A percentile compares a stretch with the other conserved stretches of the same genome.
phyloP scores from a whole-genome alignment of 2,888 invertebrate species.

The Selenia dentaria region DNA sequence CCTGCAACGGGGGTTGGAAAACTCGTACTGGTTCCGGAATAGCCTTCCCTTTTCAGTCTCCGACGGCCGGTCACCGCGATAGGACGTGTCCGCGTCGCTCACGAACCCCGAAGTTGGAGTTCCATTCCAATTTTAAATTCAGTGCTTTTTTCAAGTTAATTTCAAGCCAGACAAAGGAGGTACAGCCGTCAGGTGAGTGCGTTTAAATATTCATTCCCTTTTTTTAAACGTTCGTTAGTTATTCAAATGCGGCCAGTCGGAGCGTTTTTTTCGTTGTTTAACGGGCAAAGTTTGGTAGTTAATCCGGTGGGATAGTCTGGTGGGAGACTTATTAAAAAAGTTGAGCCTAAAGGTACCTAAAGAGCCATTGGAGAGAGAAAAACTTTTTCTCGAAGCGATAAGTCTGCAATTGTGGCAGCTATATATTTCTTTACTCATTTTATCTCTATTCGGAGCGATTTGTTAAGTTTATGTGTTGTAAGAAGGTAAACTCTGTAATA shows the following conservation, averaged over 20 bases:
- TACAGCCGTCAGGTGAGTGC: slow-evolving; percentile 45
- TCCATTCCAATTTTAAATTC: slow-evolving; percentile 44
- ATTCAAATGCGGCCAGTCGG: slow-evolving; percentile 46
- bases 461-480: too few species aligned
- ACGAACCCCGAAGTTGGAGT: slow-evolving; percentile 29
- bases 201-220: slow-evolving; percentile 47
- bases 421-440: neutral
- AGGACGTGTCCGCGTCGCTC: slow-evolving; percentile 38
- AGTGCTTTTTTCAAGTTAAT: slow-evolving; percentile 45
- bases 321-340: slow-evolving; percentile 71
- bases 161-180: slow-evolving; percentile 35
- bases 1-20: slow-evolving; percentile 43
- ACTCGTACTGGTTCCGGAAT: slow-evolving; percentile 46
- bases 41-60: slow-evolving; percentile 49
- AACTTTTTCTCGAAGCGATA: slow-evolving; percentile 15
- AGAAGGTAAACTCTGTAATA: too few species aligned
- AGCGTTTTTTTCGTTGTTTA: slow-evolving; percentile 49
- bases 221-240: slow-evolving; percentile 41
- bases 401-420: neutral
- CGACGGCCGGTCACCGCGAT: slow-evolving; percentile 39
- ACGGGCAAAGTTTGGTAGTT: slow-evolving; percentile 61
- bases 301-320: slow-evolving; percentile 49
- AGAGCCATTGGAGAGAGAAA: slow-evolving; percentile 40
- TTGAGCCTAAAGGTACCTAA: slow-evolving; percentile 58
- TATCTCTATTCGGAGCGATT: too few species aligned